phyloP scores from a whole-genome alignment of 2,797 vertebrate genomes.

The Micrastur ruficollis region DNA sequence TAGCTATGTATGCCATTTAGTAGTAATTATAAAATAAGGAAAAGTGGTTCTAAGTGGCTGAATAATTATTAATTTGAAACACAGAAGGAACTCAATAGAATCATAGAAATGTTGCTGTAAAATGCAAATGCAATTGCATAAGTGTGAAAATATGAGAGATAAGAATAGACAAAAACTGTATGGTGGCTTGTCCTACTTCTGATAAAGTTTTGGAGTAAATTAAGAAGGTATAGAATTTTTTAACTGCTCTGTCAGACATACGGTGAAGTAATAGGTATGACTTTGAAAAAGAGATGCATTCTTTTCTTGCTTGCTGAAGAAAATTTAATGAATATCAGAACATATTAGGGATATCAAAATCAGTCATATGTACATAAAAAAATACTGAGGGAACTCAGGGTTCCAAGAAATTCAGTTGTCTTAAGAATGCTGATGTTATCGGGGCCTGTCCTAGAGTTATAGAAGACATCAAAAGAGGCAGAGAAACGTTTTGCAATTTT shows the following conservation, averaged over 20 bases:
- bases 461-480: constrained; percentile 32
- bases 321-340: neutral
- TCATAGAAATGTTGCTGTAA: constrained; percentile 8
- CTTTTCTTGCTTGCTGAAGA: neutral
- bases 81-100: neutral
- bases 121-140: neutral
- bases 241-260: neutral
- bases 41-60: neutral
- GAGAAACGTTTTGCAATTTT: neutral
- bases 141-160: neutral
- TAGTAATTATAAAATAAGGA: neutral
- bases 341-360: neutral
- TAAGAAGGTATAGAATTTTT: neutral
- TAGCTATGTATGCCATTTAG: neutral
- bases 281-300: neutral
- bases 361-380: neutral
- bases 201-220: neutral
- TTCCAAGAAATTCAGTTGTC: neutral
- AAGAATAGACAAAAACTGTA: neutral
- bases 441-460: neutral
- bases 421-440: neutral
- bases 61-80: constrained; percentile 1
- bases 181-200: neutral
- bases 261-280: neutral
- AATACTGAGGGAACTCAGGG: neutral